Conservation (phyloP, 1,140 invertebrate species). For the Zaprionus taronus region DNA sequence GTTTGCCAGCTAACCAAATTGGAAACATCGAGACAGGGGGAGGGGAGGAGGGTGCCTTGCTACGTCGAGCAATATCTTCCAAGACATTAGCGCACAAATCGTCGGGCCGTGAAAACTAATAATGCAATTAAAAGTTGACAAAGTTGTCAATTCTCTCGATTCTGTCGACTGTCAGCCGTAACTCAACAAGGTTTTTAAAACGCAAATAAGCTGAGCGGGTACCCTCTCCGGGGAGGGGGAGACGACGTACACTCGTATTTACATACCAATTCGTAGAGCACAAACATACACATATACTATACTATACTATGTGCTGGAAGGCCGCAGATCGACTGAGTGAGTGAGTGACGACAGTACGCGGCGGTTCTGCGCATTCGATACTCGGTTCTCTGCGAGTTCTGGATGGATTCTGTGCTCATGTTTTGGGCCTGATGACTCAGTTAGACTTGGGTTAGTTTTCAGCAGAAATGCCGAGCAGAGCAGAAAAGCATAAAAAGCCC, state of each 20-base stretch:
- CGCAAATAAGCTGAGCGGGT: constrained; percentile 61
- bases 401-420: constrained; percentile 17
- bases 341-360: not conserved
- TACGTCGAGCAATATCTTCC: not conserved
- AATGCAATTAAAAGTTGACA: constrained; percentile 78
- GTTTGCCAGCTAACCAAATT: constrained; percentile 37
- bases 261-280: constrained; percentile 31
- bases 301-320: not conserved
- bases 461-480: constrained; percentile 37
- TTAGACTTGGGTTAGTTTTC: constrained; percentile 39
- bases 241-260: constrained; percentile 36
- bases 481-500: not conserved
- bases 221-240: not conserved
- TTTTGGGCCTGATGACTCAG: constrained; percentile 33
- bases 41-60: not conserved
- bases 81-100: constrained; percentile 43
- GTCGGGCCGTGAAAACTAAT: constrained; percentile 71
- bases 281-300: constrained; percentile 10
- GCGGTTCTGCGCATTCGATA: not conserved
- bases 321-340: not conserved
- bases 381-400: not conserved
- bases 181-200: constrained; percentile 73
- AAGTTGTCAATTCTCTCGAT: constrained; percentile 61
- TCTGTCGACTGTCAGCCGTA: constrained; percentile 37
- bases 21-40: constrained; percentile 10